These are phyloP conservation scores for Tachina lurida DNA, from an alignment of 2,888 invertebrate genomes.

Conservation along the genomic window DNA sequence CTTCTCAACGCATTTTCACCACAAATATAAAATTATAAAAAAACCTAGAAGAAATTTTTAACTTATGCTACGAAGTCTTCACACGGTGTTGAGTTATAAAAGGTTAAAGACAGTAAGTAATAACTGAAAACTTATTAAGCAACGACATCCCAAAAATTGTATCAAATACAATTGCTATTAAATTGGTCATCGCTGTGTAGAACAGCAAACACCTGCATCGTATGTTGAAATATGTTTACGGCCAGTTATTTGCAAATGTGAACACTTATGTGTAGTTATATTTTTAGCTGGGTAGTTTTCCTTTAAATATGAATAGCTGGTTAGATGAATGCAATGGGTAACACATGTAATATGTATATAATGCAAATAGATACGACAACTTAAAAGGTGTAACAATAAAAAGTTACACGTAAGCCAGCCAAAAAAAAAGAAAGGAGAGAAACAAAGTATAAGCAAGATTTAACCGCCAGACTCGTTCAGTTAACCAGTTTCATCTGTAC, in stretches of 20 bases:
- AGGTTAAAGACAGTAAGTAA: too few species aligned
- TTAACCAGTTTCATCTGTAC: background rate
- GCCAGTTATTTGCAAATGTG: background rate
- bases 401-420: constrained; percentile 44
- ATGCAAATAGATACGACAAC: constrained; percentile 60
- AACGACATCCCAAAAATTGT: too few species aligned
- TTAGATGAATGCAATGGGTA: constrained; percentile 45
- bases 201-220: background rate
- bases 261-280: background rate
- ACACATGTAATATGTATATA: constrained; percentile 64
- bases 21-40: too few species aligned
- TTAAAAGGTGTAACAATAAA: constrained; percentile 70
- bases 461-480: constrained; percentile 34
- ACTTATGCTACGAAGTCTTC: too few species aligned
- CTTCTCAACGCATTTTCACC: too few species aligned
- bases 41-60: too few species aligned
- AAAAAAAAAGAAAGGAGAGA: constrained; percentile 1
- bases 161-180: background rate
- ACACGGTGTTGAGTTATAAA: too few species aligned
- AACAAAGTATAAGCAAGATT: constrained; percentile 33
- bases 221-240: background rate
- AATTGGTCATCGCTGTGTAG: background rate
- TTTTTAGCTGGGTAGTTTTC: background rate
- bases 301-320: constrained; percentile 52
- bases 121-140: too few species aligned